Conservation (phyloP, 1,140 invertebrate species). For the Pomacea maculata region DNA sequence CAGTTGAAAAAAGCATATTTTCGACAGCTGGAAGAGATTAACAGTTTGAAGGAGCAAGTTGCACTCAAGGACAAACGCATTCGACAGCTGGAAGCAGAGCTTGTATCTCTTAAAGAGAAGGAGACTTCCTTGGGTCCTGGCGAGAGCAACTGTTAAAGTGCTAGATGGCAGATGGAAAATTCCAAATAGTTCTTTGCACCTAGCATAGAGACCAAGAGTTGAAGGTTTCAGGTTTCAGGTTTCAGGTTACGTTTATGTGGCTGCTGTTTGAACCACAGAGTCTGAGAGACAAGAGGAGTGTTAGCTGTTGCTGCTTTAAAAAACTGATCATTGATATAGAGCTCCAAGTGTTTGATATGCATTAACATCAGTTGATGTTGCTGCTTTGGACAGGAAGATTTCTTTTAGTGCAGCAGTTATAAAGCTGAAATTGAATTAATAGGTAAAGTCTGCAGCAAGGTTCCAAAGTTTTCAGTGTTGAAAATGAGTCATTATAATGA, state of each 20-base stretch:
- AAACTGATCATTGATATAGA: neutral
- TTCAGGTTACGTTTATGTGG: neutral
- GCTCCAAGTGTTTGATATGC: no score
- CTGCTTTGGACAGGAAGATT: no score
- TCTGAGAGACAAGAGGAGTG: neutral
- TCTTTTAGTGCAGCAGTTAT: no score
- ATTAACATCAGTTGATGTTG: no score
- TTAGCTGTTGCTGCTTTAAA: neutral
- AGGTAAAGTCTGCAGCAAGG: no score
- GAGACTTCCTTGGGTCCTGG: constrained; percentile 24
- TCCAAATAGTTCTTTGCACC: neutral
- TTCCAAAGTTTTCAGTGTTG: no score
- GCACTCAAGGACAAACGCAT: constrained; percentile 79
- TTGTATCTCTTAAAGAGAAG: constrained; percentile 58
- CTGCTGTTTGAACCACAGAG: neutral
- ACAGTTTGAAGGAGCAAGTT: constrained; percentile 78
- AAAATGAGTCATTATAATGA: no score
- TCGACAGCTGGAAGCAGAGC: constrained; percentile 79
- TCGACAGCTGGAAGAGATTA: constrained; percentile 81
- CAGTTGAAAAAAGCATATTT: constrained; percentile 79
- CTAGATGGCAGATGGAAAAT: neutral
- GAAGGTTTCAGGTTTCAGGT: neutral
- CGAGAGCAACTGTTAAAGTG: constrained; percentile 55
- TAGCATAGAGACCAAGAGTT: neutral
- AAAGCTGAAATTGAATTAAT: no score